Evolutionary conservation across 2,113 vertebrate genomes (phyloP).

Genomic region (Entosphenus tridentatus): DNA sequence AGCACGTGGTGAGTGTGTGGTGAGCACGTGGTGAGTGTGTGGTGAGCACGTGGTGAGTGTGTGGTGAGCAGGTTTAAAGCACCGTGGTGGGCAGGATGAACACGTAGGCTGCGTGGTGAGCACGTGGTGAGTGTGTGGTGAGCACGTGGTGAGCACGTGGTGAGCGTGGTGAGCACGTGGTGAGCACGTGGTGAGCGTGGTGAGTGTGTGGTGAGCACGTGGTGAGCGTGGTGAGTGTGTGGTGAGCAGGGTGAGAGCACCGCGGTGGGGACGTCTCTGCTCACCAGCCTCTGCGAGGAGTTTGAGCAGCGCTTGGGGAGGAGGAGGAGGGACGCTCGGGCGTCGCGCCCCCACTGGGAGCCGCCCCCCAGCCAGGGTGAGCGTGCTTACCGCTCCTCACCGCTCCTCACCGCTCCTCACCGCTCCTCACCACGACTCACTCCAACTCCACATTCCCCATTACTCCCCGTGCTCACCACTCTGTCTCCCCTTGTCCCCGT

Average conservation of each 20-base stretch:
- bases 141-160: neutral
- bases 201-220: neutral
- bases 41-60: neutral
- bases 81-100: neutral
- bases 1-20: neutral
- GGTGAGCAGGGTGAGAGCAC: constrained; percentile 64
- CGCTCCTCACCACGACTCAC: neutral
- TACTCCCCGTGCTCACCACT: neutral
- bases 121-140: neutral
- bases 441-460: neutral
- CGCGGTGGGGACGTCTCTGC: constrained; percentile 75
- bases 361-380: constrained; percentile 77
- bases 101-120: neutral
- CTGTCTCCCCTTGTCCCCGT: neutral
- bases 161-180: neutral
- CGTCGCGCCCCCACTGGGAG: constrained; percentile 55
- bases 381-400: constrained; percentile 22
- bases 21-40: too few relatives aligned
- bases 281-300: constrained; percentile 57
- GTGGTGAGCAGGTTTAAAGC: neutral
- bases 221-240: neutral
- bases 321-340: constrained; percentile 60
- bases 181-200: neutral
- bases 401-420: neutral
- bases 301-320: constrained; percentile 67